phyloP scores from a whole-genome alignment of 2,888 invertebrate genomes.

The Didymodactylos carnosus region DNA sequence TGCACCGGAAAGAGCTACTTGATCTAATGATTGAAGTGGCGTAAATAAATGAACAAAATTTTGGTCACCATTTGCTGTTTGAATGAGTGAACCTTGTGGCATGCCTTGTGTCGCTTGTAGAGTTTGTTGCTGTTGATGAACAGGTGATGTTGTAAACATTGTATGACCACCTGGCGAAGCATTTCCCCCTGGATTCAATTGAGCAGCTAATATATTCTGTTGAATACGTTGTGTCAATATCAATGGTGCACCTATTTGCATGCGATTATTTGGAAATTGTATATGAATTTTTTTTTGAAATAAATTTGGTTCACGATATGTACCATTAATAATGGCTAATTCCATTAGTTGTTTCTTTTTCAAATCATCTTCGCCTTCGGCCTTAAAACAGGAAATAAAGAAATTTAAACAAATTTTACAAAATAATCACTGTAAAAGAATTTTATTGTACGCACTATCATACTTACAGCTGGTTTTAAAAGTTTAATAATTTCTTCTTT shows the following conservation, averaged over 20 bases:
- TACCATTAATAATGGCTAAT: constrained; percentile 97
- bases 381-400: constrained; percentile 45
- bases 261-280: constrained; percentile 1
- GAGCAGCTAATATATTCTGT: background rate
- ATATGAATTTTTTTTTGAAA: constrained; percentile 5
- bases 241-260: background rate
- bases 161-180: too few relatives aligned
- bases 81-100: background rate
- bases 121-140: background rate
- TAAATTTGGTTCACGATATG: constrained; percentile 43
- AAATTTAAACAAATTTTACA: background rate
- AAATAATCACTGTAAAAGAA: background rate
- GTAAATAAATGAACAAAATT: background rate
- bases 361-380: constrained; percentile 96
- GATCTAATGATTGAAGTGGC: background rate
- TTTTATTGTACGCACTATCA: background rate
- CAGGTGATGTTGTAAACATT: background rate
- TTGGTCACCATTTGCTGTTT: background rate
- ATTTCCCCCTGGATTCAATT: background rate
- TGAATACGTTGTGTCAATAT: background rate
- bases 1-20: background rate
- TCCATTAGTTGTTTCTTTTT: constrained; percentile 99
- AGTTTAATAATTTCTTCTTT: constrained; percentile 94
- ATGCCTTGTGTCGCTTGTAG: background rate
- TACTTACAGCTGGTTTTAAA: constrained; percentile 61